Evolutionary conservation across 2,888 invertebrate species (phyloP).

Genomic region (Hyppa rectilinea): DNA sequence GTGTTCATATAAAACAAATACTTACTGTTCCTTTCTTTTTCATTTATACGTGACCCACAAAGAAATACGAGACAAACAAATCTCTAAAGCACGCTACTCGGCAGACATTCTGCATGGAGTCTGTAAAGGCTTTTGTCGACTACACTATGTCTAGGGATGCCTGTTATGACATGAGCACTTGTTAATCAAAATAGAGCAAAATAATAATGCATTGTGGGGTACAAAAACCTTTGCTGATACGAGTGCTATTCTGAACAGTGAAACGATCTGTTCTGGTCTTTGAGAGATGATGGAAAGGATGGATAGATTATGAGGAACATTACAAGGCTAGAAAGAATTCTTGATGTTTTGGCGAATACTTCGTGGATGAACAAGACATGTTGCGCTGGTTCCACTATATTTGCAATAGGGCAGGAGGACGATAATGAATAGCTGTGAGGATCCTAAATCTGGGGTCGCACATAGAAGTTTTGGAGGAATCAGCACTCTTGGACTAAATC

Average conservation of each 20-base stretch:
- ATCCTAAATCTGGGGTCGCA: background rate
- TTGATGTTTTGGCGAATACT: background rate
- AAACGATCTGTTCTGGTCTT: background rate
- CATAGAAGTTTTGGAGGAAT: background rate
- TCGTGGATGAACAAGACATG: background rate
- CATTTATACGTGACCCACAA: conserved; percentile 43
- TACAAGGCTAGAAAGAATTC: background rate
- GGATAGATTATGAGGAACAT: background rate
- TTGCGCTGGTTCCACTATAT: background rate
- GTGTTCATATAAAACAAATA: conserved; percentile 11
- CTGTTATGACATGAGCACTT: background rate
- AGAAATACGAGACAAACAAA: conserved; percentile 27
- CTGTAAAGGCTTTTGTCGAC: conserved; percentile 20
- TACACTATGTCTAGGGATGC: background rate
- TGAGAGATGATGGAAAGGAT: background rate
- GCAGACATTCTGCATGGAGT: conserved; percentile 6
- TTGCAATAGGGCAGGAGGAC: background rate
- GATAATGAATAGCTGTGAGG: background rate
- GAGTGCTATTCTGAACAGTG: background rate
- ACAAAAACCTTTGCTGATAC: background rate
- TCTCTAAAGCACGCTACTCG: conserved; percentile 25
- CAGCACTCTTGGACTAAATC: background rate
- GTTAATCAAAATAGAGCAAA: background rate
- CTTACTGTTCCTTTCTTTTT: conserved; percentile 26
- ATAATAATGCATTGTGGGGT: background rate